These are phyloP conservation scores for Mustela nigripes DNA, from an alignment of 2,113 vertebrate genomes.

Conservation along the genomic window DNA sequence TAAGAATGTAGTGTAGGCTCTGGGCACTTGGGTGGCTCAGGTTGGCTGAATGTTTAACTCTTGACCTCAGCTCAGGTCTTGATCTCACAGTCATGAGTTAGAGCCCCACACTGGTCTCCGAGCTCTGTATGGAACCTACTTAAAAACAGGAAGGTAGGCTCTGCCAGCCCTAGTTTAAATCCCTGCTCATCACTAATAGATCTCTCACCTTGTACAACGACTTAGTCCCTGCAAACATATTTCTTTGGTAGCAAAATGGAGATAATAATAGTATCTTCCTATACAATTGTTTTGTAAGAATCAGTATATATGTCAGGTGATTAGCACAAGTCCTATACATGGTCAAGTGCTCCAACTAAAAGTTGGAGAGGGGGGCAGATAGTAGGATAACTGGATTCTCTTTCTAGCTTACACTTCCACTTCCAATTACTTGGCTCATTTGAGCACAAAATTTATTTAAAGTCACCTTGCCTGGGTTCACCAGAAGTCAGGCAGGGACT, in stretches of 20 bases:
- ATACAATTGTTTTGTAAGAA: not conserved
- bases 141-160: not conserved
- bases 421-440: not conserved
- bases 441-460: slow-evolving; percentile 21
- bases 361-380: not conserved
- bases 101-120: not conserved
- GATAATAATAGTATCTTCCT: not conserved
- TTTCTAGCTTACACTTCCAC: not conserved
- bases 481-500: not conserved
- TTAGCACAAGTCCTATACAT: not conserved
- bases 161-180: not conserved
- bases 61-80: not conserved
- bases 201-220: not conserved
- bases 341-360: not conserved
- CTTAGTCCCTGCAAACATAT: not conserved
- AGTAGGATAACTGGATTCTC: not conserved
- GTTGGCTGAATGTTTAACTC: not conserved
- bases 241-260: not conserved
- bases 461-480: not conserved
- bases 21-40: not conserved
- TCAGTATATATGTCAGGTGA: not conserved
- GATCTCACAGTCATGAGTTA: not conserved
- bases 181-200: not conserved
- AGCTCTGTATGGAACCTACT: not conserved
- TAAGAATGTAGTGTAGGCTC: not conserved